A percentile compares a stretch with the other conserved stretches of the same genome.
Conservation (phyloP, 2,888 invertebrate genomes). For the Xylocampa areola region DNA sequence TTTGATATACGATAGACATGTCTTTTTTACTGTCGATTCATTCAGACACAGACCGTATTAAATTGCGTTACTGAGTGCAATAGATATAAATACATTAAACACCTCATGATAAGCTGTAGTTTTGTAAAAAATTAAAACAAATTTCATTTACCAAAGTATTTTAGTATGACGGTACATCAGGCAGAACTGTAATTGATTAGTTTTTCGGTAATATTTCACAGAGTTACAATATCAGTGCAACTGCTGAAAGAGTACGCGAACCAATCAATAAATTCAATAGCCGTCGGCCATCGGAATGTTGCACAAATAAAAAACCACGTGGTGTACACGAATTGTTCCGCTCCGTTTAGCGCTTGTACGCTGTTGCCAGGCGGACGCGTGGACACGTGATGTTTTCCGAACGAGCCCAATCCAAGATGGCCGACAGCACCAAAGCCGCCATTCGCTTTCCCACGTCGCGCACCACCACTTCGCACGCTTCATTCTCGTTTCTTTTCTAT, state of each 20-base stretch:
- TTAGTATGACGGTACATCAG: background rate
- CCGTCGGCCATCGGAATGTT: conserved; percentile 76
- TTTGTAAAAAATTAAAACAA: no score
- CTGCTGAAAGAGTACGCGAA: conserved; percentile 58
- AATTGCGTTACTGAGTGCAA: no score
- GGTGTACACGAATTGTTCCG: conserved; percentile 84
- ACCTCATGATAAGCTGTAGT: no score
- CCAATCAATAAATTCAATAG: conserved; percentile 74
- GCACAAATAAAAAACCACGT: conserved; percentile 86
- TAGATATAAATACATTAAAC: no score
- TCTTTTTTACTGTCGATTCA: no score
- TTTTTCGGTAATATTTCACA: conserved; percentile 11
- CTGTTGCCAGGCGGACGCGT: conserved; percentile 86
- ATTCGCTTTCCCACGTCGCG: conserved; percentile 89
- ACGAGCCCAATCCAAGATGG: conserved; percentile 84
- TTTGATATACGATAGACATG: conserved; percentile 21
- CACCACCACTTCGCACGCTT: conserved; percentile 78
- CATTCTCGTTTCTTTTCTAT: conserved; percentile 81
- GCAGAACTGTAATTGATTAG: background rate
- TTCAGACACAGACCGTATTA: no score
- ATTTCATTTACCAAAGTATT: no score
- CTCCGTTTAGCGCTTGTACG: conserved; percentile 82
- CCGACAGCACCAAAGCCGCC: conserved; percentile 75
- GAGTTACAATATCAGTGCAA: conserved; percentile 28
- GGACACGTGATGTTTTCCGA: conserved; percentile 85